Base-by-base conservation (phyloP, 2,113 vertebrate genomes). In the Gavia stellata region DNA sequence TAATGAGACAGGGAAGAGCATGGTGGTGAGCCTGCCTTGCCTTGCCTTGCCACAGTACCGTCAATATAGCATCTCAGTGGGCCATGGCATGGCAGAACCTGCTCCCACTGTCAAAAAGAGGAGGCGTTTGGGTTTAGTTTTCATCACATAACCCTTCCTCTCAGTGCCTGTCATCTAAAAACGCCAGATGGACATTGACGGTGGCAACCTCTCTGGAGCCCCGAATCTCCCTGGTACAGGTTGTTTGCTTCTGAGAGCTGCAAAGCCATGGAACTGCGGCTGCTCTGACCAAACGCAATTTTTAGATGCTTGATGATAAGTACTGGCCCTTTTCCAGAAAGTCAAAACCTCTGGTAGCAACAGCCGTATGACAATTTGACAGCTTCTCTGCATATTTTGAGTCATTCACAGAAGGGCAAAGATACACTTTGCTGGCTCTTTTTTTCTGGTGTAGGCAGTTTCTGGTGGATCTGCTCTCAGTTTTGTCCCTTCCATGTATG, bases 201-300 rank as follows among this genome's bases (percentile, higher is more conserved):
- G 25, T 31, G n/a, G 15, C 47, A 79, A 56, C 23, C 9, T 29
- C 66, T 25, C n/a, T 25, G 65, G 45, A 66, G 50, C 7, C 20
- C 70, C 0, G 0, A 15, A 11, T 65, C 50, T 14, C 4, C 20
- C 50, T 47, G 52, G 26, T 19, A 10, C 42, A 55, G 47, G 36
- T 19, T 58, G 6, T 66, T 90, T 73, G 59, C 72, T 52, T 73
- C 44, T 42, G 31, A 55, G 38, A 80, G 29, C 71, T 19, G 4
- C 71, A 74, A 50, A 78, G 47, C 53, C 7, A 6, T 19, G 4
- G 14, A 53, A 82, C 36, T 49, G 71, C 42, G 86, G 33, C 52
- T 77, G 65, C 67, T 91, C 77, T 91, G 67, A 83, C 49, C 58
- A 68, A 72, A 50, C 13, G 63, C 31, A 40, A 29, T 65, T 73